These are phyloP conservation scores for Brachyptera putata DNA, from an alignment of 2,888 invertebrate species.

Conservation along the genomic window DNA sequence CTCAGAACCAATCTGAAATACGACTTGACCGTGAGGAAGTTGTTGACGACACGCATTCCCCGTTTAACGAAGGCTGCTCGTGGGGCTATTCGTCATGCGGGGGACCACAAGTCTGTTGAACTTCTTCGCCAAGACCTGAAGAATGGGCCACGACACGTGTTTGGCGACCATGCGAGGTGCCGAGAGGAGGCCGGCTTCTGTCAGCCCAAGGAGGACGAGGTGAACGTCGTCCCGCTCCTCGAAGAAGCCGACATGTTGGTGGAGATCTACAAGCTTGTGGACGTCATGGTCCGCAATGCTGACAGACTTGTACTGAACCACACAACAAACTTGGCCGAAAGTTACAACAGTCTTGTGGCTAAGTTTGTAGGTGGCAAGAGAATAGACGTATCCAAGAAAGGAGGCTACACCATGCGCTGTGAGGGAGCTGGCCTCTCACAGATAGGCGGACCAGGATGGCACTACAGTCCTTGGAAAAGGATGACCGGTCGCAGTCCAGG, in stretches of 20 bases:
- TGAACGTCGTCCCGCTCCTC: not conserved
- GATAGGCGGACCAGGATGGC: not conserved
- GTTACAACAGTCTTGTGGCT: constrained; percentile 26
- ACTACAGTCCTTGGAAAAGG: too few relatives aligned
- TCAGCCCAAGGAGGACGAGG: not conserved
- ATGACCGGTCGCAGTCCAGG: too few relatives aligned
- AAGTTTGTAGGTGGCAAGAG: constrained; percentile 29
- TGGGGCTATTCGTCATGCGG: not conserved
- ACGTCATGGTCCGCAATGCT: not conserved
- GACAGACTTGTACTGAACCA: not conserved
- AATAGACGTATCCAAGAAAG: constrained; percentile 17
- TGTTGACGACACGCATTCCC: not conserved
- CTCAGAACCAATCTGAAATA: not conserved
- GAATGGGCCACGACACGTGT: not conserved
- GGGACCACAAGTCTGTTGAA: not conserved
- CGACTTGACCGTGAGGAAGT: not conserved
- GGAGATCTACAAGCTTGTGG: not conserved
- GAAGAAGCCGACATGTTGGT: not conserved
- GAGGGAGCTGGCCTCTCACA: not conserved
- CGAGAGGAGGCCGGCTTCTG: too few relatives aligned
- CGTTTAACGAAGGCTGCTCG: not conserved
- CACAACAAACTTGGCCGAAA: constrained; percentile 27
- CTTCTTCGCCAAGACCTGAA: not conserved
- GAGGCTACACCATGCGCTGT: constrained; percentile 21
- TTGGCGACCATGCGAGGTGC: not conserved